These are phyloP conservation scores for Iselma pallidipennis DNA, from an alignment of 2,888 invertebrate species.

Conservation along the genomic window DNA sequence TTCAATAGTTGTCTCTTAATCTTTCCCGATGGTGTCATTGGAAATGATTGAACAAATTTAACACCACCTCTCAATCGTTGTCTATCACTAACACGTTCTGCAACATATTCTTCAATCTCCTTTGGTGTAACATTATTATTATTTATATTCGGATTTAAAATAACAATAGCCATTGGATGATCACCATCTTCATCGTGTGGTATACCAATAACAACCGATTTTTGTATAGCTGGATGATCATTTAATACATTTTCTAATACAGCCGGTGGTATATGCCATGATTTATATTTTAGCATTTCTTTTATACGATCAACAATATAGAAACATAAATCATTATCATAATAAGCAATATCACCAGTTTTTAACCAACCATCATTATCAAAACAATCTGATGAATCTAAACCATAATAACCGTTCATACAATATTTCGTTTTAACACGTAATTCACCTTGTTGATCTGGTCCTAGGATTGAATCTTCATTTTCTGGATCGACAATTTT, in stretches of 20 bases:
- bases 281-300: slow-evolving; percentile 59
- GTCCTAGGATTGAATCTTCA: slow-evolving; percentile 35
- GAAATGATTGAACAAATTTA: slow-evolving; percentile 41
- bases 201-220: slow-evolving; percentile 44
- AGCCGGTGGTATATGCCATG: slow-evolving; percentile 56
- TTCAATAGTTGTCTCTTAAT: slow-evolving; percentile 36
- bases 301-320: slow-evolving; percentile 60
- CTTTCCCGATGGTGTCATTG: slow-evolving; percentile 50
- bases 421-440: slow-evolving; percentile 54
- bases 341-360: slow-evolving; percentile 60
- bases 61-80: slow-evolving; percentile 48
- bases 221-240: slow-evolving; percentile 45
- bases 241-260: slow-evolving; percentile 42
- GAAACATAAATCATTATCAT: slow-evolving; percentile 58
- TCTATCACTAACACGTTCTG: slow-evolving; percentile 43
- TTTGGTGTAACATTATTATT: slow-evolving; percentile 28
- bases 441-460: slow-evolving; percentile 59
- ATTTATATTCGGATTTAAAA: slow-evolving; percentile 26
- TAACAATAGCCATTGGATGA: slow-evolving; percentile 44
- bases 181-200: slow-evolving; percentile 48
- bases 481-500: slow-evolving; percentile 47
- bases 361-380: slow-evolving; percentile 58
- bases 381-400: slow-evolving; percentile 55
- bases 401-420: slow-evolving; percentile 58
- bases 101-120: slow-evolving; percentile 42